Conservation (phyloP, 2,113 vertebrate genomes). For the Anthoscopus minutus region DNA sequence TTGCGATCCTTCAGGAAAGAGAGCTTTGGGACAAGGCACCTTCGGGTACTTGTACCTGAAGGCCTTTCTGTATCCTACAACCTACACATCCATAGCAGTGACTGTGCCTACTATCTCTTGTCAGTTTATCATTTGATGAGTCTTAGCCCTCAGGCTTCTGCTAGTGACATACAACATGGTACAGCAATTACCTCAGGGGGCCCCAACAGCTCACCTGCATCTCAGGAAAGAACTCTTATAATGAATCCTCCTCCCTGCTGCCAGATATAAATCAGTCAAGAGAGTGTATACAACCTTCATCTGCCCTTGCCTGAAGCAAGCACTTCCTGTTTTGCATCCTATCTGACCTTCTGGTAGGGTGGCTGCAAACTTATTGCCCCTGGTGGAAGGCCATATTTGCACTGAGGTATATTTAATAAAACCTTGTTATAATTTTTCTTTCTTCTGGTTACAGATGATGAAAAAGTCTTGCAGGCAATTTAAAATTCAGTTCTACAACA, state of each 20-base stretch:
- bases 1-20: not conserved
- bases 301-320: not conserved
- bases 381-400: not conserved
- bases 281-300: not conserved
- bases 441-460: not conserved
- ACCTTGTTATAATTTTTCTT: not conserved
- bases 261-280: not conserved
- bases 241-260: fast-evolving
- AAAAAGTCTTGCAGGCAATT: not conserved
- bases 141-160: not conserved
- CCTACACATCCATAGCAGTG: not conserved
- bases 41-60: not conserved
- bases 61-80: not conserved
- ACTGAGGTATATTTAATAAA: not conserved
- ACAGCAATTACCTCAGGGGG: not conserved
- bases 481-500: not conserved
- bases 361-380: not conserved
- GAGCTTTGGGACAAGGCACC: not conserved
- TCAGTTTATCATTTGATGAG: not conserved
- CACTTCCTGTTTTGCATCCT: not conserved
- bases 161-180: not conserved
- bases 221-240: not conserved
- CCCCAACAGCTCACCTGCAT: not conserved
- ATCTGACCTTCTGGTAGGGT: not conserved
- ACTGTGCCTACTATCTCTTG: not conserved